phyloP scores from a whole-genome alignment of 2,797 vertebrate species.

The Clamator glandarius region DNA sequence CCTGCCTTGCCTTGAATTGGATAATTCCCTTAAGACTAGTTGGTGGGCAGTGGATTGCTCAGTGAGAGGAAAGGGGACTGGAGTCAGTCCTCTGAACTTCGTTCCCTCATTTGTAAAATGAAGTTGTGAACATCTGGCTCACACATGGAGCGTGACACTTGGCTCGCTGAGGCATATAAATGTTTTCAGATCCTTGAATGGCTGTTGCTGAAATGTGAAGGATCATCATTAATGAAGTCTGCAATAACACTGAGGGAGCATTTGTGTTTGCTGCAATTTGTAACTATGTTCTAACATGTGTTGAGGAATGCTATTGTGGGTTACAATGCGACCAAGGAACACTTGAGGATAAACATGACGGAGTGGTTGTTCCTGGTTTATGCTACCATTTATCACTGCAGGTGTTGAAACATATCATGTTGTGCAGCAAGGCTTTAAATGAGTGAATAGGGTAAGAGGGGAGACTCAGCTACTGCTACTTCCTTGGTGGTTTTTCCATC shows the following conservation, averaged over 20 bases:
- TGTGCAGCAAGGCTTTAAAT: slow-evolving; percentile 42
- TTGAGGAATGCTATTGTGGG: slow-evolving; percentile 60
- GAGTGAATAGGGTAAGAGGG: background rate
- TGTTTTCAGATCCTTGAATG: slow-evolving; percentile 63
- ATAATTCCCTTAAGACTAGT: slow-evolving; percentile 55
- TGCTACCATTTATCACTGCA: slow-evolving; percentile 52
- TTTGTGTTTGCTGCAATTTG: slow-evolving; percentile 66
- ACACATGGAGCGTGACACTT: slow-evolving; percentile 63
- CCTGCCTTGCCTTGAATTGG: slow-evolving; percentile 48
- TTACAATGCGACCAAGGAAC: background rate
- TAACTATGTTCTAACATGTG: slow-evolving; percentile 59
- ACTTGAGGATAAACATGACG: slow-evolving; percentile 53
- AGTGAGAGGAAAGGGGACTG: slow-evolving; percentile 59
- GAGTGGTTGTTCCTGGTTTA: slow-evolving; percentile 28
- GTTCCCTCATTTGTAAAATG: slow-evolving; percentile 35
- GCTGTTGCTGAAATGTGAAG: slow-evolving; percentile 67
- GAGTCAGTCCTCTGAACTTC: slow-evolving; percentile 48
- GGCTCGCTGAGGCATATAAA: slow-evolving; percentile 52
- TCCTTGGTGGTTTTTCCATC: slow-evolving; percentile 20
- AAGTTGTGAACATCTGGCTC: slow-evolving; percentile 63
- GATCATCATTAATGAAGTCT: slow-evolving; percentile 61
- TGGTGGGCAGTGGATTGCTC: slow-evolving; percentile 56
- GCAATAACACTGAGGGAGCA: slow-evolving; percentile 55
- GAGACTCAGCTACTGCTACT: background rate
- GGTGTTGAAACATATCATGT: slow-evolving; percentile 51